Evolutionary conservation across 2,113 vertebrate genomes (phyloP), one percentile per base, ranked within the genome.

Genomic region (Hiodon tergisus): DNA sequence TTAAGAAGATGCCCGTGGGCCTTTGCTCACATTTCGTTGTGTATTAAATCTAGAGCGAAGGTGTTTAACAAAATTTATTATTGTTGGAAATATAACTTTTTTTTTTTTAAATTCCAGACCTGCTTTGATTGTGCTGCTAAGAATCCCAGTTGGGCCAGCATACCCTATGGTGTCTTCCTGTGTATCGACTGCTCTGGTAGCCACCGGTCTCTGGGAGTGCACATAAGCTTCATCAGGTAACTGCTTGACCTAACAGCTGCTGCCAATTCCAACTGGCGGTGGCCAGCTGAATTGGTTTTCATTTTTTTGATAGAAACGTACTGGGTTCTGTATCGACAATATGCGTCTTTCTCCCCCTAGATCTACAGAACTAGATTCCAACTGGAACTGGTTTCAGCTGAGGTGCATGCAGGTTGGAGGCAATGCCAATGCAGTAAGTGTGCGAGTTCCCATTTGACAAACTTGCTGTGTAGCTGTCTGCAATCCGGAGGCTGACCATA

Each of bases 311-410:
- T 31, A 2, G 31, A 31, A 31, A 31, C 31, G 31, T 31, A 31
- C 31, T 31, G 31, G 31, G 31, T 31, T 5, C 5, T 3, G 47
- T 70, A 8, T 6, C 8, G 6, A 60, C 7, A 14, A 3, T 55
- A 72, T 52, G 4, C 4, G 2, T 61, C 31, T 66, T 58, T 51
- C 68, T 47, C 77, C 84, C 46, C 17, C 6, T 85, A 99, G 97
- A 89, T 99, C 97, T 77, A 99, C 97, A 13, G 96, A 99, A 85
- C 88, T 99, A 78, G 97, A 99, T 90, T 98, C 93, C 65, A 98
- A 97, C 88, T 99, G 97, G 96, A 99, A 79, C 91, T 99, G 96
- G 96, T 96, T 98, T 83, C 97, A 99, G 89, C 93, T 99, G 78
- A 89, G 96, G 75, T 98, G 96, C 85, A 98, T 99, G 97, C 97